phyloP scores from a whole-genome alignment of 2,113 vertebrate genomes.

The Salvelinus sp. region DNA sequence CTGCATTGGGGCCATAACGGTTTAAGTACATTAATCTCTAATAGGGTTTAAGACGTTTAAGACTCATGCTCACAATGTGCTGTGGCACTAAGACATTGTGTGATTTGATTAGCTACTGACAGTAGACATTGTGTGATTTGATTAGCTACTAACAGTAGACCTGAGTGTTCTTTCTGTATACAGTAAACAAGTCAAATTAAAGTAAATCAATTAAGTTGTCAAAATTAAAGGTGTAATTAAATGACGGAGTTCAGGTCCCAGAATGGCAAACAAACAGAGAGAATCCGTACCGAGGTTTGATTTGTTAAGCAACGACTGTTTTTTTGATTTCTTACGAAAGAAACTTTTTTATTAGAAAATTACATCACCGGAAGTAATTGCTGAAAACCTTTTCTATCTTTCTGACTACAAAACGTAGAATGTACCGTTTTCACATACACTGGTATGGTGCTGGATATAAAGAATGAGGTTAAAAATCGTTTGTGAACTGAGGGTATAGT shows the following conservation, averaged over 20 bases:
- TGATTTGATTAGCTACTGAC: conserved; percentile 60
- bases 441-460: no score
- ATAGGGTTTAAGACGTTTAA: conserved; percentile 74
- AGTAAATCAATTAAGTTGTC: conserved; percentile 35
- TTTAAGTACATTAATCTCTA: conserved; percentile 67
- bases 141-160: conserved; percentile 60
- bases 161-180: conserved; percentile 62
- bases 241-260: conserved; percentile 22
- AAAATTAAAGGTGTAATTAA: conserved; percentile 28
- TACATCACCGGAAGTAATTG: background rate
- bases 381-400: no score
- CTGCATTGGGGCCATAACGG: conserved; percentile 64
- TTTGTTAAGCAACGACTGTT: no score
- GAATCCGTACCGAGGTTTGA: no score
- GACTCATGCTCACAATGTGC: conserved; percentile 57
- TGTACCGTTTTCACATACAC: no score
- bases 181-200: conserved; percentile 51
- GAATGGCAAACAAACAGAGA: no score
- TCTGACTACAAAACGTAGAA: no score
- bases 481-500: background rate
- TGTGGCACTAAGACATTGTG: conserved; percentile 74
- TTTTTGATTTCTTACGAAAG: no score
- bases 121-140: conserved; percentile 73
- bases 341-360: no score
- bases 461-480: no score